Conservation (phyloP, 92 coral and sea anemone species). For the Plumapathes pennacea region DNA sequence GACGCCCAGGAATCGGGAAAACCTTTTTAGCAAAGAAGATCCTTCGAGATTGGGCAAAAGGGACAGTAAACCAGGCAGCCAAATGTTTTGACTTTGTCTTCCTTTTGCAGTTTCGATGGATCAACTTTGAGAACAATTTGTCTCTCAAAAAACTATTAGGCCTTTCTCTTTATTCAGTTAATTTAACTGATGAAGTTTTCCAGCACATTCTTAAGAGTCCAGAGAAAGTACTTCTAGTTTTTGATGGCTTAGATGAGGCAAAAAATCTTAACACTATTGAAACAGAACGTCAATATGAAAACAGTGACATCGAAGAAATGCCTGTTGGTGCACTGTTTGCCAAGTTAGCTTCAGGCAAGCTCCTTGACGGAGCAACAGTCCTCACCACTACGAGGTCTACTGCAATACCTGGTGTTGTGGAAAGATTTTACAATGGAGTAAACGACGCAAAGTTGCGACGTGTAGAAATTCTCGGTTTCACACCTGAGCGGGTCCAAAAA, state of each 20-base stretch:
- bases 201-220: constrained; percentile 28
- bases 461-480: constrained; percentile 61
- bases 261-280: constrained; percentile 5
- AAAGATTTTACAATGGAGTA: no score
- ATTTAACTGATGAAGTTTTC: constrained; percentile 10
- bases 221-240: constrained; percentile 26
- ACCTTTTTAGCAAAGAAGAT: constrained; percentile 40
- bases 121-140: constrained; percentile 27
- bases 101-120: constrained; percentile 37
- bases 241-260: constrained; percentile 72
- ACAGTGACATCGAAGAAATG: constrained; percentile 5
- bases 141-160: constrained; percentile 25
- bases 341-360: constrained; percentile 22
- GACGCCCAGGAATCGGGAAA: constrained; percentile 69
- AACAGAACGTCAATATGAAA: constrained; percentile 1
- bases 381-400: constrained; percentile 51
- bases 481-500: constrained; percentile 30
- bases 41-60: constrained; percentile 37
- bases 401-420: constrained; percentile 21
- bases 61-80: not conserved
- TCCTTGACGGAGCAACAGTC: constrained; percentile 46
- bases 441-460: constrained; percentile 1
- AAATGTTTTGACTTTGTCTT: constrained; percentile 9
- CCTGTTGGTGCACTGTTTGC: constrained; percentile 34
- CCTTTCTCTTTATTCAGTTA: not conserved